These are phyloP conservation scores for Oceanites oceanicus DNA, from an alignment of 2,113 vertebrate species.

Conservation along the genomic window DNA sequence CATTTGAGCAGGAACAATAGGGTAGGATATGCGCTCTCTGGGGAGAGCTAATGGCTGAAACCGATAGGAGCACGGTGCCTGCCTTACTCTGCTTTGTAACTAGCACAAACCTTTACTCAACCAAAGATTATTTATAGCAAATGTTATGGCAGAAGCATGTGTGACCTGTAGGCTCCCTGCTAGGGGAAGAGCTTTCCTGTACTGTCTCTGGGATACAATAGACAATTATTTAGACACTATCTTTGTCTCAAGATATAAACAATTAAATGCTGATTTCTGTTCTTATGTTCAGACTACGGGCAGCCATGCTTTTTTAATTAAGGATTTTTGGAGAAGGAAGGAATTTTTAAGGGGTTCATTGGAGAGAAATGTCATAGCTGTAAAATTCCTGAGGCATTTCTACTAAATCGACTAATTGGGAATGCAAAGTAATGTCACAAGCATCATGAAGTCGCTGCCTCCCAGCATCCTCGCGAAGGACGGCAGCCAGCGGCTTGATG, in stretches of 20 bases:
- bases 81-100: background rate
- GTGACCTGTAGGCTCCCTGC: conserved; percentile 24
- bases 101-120: conserved; percentile 10
- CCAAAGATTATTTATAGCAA: conserved; percentile 30
- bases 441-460: background rate
- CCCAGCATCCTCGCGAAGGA: background rate
- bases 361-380: background rate
- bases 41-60: conserved; percentile 50
- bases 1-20: conserved; percentile 67
- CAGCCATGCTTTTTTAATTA: background rate
- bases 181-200: conserved; percentile 63
- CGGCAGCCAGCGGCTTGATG: background rate
- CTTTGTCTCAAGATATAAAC: conserved; percentile 42
- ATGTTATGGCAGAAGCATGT: conserved; percentile 61
- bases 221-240: conserved; percentile 40
- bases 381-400: background rate
- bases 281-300: background rate
- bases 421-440: background rate
- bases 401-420: background rate
- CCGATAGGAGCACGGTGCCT: background rate
- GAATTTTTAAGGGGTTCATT: background rate
- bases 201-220: conserved; percentile 62
- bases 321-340: background rate
- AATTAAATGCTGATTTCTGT: background rate
- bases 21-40: conserved; percentile 48